A percentile compares a stretch with the other conserved stretches of the same genome.
phyloP scores from a whole-genome alignment of 1,140 invertebrate species.

The Drosophila ambigua region DNA sequence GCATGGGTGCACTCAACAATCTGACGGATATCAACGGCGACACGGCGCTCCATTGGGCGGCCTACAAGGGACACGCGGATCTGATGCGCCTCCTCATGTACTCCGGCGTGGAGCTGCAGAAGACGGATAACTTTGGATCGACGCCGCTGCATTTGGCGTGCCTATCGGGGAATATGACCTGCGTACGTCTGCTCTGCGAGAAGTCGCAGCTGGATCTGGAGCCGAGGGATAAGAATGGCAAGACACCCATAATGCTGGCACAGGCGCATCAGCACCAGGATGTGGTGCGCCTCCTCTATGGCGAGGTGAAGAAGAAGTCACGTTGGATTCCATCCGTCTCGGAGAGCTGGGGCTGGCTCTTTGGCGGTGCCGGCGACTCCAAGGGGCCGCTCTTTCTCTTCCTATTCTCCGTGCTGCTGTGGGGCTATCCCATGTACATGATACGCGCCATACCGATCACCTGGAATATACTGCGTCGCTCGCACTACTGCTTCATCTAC shows the following conservation, averaged over 20 bases:
- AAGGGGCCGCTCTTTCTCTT: constrained; percentile 95
- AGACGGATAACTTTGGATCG: constrained; percentile 96
- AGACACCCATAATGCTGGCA: constrained; percentile 94
- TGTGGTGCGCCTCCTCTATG: constrained; percentile 91
- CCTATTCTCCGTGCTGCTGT: constrained; percentile 92
- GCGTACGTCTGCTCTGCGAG: constrained; percentile 92
- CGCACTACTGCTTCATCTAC: constrained; percentile 95
- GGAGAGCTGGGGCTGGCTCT: constrained; percentile 94
- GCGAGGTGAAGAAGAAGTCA: constrained; percentile 91
- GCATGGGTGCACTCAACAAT: constrained; percentile 93
- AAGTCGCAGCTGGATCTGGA: constrained; percentile 91
- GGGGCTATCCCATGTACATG: constrained; percentile 97
- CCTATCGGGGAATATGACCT: constrained; percentile 92
- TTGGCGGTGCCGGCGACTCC: constrained; percentile 94
- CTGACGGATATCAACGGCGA: constrained; percentile 96
- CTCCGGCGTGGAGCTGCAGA: constrained; percentile 87
- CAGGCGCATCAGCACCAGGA: constrained; percentile 93
- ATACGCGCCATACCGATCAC: constrained; percentile 94
- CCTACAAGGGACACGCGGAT: constrained; percentile 95
- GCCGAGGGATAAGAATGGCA: constrained; percentile 94
- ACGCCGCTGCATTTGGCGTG: constrained; percentile 97
- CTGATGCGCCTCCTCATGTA: constrained; percentile 95
- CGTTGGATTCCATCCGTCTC: constrained; percentile 94
- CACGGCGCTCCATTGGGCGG: constrained; percentile 96
- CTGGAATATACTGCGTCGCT: constrained; percentile 92